Conservation (phyloP, 2,888 invertebrate genomes). For the Dicyrtoma fusca region DNA sequence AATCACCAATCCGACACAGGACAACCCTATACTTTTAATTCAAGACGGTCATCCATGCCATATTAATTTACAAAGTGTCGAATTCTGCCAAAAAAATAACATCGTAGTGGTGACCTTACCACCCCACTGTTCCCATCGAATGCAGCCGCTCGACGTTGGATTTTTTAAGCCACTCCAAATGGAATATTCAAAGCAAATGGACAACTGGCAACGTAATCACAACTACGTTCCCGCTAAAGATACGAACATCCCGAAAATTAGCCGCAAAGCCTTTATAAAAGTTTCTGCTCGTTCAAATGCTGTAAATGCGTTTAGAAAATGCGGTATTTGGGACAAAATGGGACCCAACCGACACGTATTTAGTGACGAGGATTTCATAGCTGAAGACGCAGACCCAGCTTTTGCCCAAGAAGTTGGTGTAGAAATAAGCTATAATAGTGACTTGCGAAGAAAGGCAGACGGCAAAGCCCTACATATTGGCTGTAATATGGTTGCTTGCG, state of each 20-base stretch:
- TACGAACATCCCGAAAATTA: conserved; percentile 5
- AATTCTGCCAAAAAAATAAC: conserved; percentile 53
- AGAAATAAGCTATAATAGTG: too few species aligned
- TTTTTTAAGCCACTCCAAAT: conserved; percentile 57
- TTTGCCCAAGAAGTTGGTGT: too few species aligned
- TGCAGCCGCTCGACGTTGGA: conserved; percentile 56
- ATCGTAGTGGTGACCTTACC: conserved; percentile 57
- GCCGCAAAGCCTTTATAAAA: conserved; percentile 10
- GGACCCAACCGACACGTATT: not conserved
- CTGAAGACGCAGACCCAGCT: too few species aligned
- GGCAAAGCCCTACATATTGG: too few species aligned
- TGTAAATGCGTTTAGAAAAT: conserved; percentile 2
- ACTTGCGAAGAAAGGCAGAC: too few species aligned
- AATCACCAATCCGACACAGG: conserved; percentile 57
- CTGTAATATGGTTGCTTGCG: too few species aligned
- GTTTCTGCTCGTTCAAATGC: not conserved
- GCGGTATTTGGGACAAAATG: conserved; percentile 17
- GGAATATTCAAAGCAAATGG: conserved; percentile 25
- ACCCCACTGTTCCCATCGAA: conserved; percentile 57
- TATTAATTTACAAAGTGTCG: conserved; percentile 50
- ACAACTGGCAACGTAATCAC: conserved; percentile 14
- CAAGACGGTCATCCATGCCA: conserved; percentile 58
- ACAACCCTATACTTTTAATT: conserved; percentile 58
- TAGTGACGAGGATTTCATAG: too few species aligned
- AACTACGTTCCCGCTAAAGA: not conserved